These are phyloP conservation scores for Chloebia gouldiae DNA, from an alignment of 2,113 vertebrate species.

Conservation along the genomic window DNA sequence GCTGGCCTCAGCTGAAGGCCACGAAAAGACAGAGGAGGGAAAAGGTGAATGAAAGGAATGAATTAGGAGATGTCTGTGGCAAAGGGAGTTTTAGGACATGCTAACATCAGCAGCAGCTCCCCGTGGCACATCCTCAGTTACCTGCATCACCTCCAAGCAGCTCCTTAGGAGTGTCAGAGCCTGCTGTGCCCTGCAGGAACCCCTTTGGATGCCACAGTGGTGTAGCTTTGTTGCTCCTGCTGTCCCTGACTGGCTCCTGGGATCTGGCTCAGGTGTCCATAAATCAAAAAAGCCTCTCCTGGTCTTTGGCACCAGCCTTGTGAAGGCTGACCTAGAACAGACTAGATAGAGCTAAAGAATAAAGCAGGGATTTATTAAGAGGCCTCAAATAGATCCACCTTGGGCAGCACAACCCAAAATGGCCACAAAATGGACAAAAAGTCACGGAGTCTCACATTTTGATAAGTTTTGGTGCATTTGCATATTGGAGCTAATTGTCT, in stretches of 20 bases:
- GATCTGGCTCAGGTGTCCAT: not conserved
- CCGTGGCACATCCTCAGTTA: accelerated
- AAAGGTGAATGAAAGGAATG: not conserved
- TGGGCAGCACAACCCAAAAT: not conserved
- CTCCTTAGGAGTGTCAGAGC: not conserved
- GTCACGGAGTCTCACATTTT: not conserved
- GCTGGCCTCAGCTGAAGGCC: not conserved
- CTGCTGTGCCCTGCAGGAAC: not conserved
- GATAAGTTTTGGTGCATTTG: not conserved
- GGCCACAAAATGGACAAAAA: not conserved
- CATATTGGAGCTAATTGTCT: not conserved
- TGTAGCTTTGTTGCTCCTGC: accelerated
- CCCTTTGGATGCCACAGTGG: accelerated
- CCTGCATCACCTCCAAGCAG: not conserved
- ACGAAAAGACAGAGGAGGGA: not conserved
- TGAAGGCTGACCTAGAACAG: not conserved
- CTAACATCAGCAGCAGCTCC: not conserved
- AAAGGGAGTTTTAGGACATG: not conserved
- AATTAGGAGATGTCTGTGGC: not conserved
- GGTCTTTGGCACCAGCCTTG: not conserved
- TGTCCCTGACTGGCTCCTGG: too few species aligned
- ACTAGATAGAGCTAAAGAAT: not conserved
- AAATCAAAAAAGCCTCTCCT: not conserved
- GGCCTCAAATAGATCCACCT: not conserved
- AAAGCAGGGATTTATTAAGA: not conserved